Evolutionary conservation across 2,797 vertebrate species (phyloP).

Genomic region (Margarornis squamiger): DNA sequence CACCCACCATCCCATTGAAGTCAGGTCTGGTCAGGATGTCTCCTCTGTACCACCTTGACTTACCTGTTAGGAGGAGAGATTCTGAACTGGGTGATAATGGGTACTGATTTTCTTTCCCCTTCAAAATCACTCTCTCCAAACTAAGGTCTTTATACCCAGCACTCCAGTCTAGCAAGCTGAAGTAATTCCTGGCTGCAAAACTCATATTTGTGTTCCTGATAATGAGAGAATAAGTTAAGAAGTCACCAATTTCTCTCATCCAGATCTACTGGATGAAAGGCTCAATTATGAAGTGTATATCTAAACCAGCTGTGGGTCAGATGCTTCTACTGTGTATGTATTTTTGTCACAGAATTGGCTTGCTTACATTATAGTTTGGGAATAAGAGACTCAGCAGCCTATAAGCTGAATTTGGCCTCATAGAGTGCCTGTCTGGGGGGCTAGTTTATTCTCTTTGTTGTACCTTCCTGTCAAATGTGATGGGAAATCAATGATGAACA

Average conservation of each 20-base stretch:
- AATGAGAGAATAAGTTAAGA: neutral
- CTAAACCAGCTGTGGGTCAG: neutral
- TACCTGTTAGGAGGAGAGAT: neutral
- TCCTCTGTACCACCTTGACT: neutral
- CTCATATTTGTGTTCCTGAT: neutral
- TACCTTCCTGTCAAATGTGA: neutral
- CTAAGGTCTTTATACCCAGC: neutral
- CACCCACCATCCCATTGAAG: neutral
- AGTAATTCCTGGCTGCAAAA: neutral
- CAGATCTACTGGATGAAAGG: neutral
- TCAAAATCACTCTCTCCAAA: neutral
- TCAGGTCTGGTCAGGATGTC: neutral
- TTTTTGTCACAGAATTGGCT: neutral
- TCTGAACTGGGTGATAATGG: neutral
- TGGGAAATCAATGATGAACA: slow-evolving; percentile 20
- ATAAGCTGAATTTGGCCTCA: neutral
- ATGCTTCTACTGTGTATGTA: neutral
- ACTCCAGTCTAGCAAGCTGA: neutral
- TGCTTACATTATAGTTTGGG: neutral
- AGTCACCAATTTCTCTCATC: neutral
- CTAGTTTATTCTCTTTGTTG: slow-evolving; percentile 15
- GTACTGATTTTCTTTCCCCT: neutral
- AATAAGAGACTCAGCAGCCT: neutral
- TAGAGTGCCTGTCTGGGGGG: neutral
- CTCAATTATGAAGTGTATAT: neutral